A percentile compares a stretch with the other conserved stretches of the same genome.
Conservation (phyloP, 2,888 invertebrate genomes). For the Listrodromus nycthemerus region DNA sequence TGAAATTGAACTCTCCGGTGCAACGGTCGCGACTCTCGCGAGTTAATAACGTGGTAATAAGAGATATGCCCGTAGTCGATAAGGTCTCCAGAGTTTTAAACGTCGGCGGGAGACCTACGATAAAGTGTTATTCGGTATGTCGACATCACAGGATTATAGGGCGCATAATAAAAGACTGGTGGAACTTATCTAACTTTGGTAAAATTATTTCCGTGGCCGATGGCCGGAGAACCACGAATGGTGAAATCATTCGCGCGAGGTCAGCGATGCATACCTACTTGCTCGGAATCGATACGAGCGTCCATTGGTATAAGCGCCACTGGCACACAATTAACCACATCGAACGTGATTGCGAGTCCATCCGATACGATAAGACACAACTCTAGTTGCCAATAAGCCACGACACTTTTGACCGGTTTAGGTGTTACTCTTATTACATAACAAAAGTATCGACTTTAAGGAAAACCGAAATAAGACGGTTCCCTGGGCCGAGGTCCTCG, state of each 20-base stretch:
- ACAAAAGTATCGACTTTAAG: no score
- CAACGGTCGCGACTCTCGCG: constrained; percentile 6
- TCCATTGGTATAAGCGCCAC: not conserved
- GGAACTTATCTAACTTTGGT: not conserved
- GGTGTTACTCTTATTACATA: no score
- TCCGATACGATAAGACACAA: no score
- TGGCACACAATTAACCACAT: not conserved
- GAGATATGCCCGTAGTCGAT: not conserved
- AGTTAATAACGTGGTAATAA: constrained; percentile 20
- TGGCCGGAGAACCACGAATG: constrained; percentile 50
- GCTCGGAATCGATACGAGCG: not conserved
- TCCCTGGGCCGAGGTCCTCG: no score
- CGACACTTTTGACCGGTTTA: no score
- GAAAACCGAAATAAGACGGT: no score
- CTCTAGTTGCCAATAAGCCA: no score
- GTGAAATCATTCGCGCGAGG: constrained; percentile 35
- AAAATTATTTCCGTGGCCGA: constrained; percentile 57
- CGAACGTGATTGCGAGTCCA: not conserved
- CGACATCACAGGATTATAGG: no score
- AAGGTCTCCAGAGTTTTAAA: no score
- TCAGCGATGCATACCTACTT: constrained; percentile 55
- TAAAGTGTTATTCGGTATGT: no score
- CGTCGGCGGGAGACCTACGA: no score
- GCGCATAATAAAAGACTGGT: no score
- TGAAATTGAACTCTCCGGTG: constrained; percentile 27